phyloP scores from a whole-genome alignment of 2,113 vertebrate species.

The Haemorhous mexicanus region DNA sequence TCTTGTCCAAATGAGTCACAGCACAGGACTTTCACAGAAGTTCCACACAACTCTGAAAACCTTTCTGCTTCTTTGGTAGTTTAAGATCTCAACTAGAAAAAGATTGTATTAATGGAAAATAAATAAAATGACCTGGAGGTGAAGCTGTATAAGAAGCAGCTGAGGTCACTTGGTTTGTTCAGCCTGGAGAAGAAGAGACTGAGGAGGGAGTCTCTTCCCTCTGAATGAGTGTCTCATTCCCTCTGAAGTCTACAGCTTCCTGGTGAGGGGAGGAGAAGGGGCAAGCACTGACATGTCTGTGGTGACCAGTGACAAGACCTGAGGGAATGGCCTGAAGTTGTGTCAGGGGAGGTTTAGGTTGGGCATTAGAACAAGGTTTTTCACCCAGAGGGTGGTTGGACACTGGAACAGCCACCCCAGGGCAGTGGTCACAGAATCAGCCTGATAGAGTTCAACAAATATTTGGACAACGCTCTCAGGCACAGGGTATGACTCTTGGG shows the following conservation, averaged over 20 bases:
- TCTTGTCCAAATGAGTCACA: not conserved
- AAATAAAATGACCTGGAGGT: not conserved
- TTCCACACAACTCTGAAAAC: not conserved
- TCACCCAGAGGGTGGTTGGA: fast-evolving
- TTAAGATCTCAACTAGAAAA: not conserved
- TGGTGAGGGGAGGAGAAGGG: fast-evolving
- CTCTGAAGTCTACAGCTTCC: not conserved
- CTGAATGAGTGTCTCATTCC: no score
- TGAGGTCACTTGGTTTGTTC: not conserved
- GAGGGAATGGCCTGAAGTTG: not conserved
- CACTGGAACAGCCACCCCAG: not conserved
- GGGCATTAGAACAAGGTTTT: not conserved
- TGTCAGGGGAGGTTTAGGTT: not conserved
- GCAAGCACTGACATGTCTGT: not conserved
- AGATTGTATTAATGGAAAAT: not conserved
- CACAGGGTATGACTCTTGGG: not conserved
- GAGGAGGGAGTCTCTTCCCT: not conserved
- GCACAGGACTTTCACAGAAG: not conserved
- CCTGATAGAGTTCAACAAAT: not conserved
- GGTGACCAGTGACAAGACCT: not conserved
- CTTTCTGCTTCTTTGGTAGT: not conserved
- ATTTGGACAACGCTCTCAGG: not conserved
- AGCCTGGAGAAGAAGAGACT: not conserved
- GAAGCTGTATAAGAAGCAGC: not conserved
- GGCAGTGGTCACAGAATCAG: not conserved